Percentiles rank a stretch among this genome's conserved stretches.
Evolutionary conservation across 1,140 invertebrate genomes (phyloP).

Genomic region (Atta texana): DNA sequence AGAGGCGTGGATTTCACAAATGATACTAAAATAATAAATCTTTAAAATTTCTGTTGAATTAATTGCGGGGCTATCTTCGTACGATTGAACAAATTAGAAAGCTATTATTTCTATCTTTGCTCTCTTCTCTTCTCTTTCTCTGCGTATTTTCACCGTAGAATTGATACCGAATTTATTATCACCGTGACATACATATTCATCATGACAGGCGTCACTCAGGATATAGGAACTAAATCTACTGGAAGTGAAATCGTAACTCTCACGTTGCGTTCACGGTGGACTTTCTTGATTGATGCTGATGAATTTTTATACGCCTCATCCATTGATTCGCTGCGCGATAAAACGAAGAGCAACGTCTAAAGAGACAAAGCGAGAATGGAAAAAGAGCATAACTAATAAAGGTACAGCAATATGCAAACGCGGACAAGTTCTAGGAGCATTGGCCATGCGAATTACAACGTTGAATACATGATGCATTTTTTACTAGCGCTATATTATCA

Average conservation of each 20-base stretch:
- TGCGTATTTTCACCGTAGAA: background rate
- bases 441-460: conserved; percentile 61
- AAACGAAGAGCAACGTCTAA: conserved; percentile 33
- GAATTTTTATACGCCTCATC: conserved; percentile 65
- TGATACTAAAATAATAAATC: background rate
- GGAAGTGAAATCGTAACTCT: conserved; percentile 23
- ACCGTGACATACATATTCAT: conserved; percentile 27
- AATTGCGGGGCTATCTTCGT: background rate
- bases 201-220: conserved; percentile 6
- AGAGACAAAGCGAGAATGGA: background rate
- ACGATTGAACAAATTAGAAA: background rate
- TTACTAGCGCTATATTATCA: conserved; percentile 83
- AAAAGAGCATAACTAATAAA: conserved; percentile 58
- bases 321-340: background rate
- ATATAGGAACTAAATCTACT: conserved; percentile 38
- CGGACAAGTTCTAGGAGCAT: conserved; percentile 44
- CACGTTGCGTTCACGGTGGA: background rate
- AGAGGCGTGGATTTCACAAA: background rate
- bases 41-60: background rate
- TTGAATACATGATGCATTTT: conserved; percentile 77
- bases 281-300: conserved; percentile 50
- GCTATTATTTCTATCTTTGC: background rate
- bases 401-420: conserved; percentile 67
- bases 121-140: background rate
- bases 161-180: conserved; percentile 27